Percentiles rank a stretch among this genome's conserved stretches.
Evolutionary conservation across 2,888 invertebrate species (phyloP).

Genomic region (Orthonevra nobilis): DNA sequence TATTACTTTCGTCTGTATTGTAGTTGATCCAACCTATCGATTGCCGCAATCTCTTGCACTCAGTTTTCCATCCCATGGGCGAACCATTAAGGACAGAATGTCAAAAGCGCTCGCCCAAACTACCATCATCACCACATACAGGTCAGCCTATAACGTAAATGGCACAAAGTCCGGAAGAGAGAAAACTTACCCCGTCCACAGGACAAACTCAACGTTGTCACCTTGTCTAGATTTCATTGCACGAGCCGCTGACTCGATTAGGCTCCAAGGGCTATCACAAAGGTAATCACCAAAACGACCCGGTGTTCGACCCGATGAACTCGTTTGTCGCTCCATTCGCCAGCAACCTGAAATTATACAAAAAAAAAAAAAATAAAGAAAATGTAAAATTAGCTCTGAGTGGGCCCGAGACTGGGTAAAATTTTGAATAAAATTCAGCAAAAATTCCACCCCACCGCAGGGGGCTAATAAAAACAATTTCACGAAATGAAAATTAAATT

Average conservation of each 20-base stretch:
- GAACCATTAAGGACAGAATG: constrained; percentile 43
- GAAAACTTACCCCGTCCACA: constrained; percentile 93
- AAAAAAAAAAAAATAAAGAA: constrained; percentile 13
- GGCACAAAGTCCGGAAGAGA: constrained; percentile 26
- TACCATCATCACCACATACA: too few species aligned
- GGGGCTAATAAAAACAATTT: constrained; percentile 30
- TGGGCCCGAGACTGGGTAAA: constrained; percentile 31
- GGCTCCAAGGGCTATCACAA: constrained; percentile 93
- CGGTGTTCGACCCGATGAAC: constrained; percentile 83
- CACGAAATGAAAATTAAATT: constrained; percentile 56
- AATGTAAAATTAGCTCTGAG: too few species aligned
- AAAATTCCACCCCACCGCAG: constrained; percentile 25
- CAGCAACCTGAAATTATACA: constrained; percentile 82
- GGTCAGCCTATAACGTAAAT: constrained; percentile 17
- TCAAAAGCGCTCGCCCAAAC: constrained; percentile 3
- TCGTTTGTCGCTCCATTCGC: constrained; percentile 83
- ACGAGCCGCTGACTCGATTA: constrained; percentile 92
- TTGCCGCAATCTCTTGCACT: constrained; percentile 25
- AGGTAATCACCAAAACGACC: constrained; percentile 89
- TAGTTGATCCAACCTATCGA: constrained; percentile 25
- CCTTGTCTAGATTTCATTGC: constrained; percentile 92
- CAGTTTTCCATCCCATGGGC: neutral
- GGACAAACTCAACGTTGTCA: constrained; percentile 94
- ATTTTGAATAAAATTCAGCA: constrained; percentile 53
- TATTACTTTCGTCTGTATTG: neutral